These are phyloP conservation scores for Pedetes capensis DNA, from an alignment of 2,113 vertebrate species.

Conservation along the genomic window DNA sequence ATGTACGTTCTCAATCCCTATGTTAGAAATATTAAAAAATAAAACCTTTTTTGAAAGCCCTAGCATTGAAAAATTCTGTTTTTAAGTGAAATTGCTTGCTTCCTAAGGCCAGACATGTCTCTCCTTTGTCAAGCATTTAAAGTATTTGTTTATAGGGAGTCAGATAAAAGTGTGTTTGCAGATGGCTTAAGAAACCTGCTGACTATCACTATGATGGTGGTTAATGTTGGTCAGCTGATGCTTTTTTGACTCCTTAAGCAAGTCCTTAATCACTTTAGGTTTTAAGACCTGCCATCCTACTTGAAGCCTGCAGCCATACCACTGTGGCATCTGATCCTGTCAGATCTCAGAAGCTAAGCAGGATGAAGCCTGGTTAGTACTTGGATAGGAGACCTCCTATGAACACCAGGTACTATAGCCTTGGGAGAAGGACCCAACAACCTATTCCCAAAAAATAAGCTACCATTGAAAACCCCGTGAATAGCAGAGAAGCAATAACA, in stretches of 20 bases:
- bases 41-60: neutral
- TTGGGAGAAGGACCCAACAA: too few relatives aligned
- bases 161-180: slow-evolving; percentile 25
- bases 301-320: too few relatives aligned
- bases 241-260: neutral
- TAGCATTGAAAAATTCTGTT: slow-evolving; percentile 32
- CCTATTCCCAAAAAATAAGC: too few relatives aligned
- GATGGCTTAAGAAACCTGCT: neutral
- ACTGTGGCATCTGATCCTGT: too few relatives aligned
- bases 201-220: neutral
- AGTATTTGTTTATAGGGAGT: slow-evolving; percentile 42
- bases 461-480: too few relatives aligned
- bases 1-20: neutral
- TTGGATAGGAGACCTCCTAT: too few relatives aligned
- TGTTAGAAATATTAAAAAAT: neutral
- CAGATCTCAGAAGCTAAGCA: too few relatives aligned
- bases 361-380: too few relatives aligned
- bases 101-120: neutral
- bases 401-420: too few relatives aligned
- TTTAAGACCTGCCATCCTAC: slow-evolving; percentile 19
- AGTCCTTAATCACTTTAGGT: neutral
- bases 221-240: neutral
- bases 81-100: slow-evolving; percentile 47
- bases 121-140: slow-evolving; percentile 53
- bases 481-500: too few relatives aligned